phyloP scores from a whole-genome alignment of 2,888 invertebrate species.

The Leuctra nigra region DNA sequence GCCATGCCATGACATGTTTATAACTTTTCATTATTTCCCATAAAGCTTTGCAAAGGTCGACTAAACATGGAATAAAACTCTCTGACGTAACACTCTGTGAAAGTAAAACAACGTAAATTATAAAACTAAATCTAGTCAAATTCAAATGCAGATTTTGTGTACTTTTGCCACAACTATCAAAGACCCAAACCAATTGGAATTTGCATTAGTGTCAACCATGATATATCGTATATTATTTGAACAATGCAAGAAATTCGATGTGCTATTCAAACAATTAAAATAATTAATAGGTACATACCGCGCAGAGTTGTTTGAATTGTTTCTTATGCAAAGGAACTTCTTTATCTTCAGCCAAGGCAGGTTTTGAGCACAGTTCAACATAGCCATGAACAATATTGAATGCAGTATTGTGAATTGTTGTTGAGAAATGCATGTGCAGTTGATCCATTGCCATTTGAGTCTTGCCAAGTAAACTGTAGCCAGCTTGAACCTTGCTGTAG shows the following conservation, averaged over 20 bases:
- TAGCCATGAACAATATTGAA: constrained; percentile 53
- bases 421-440: constrained; percentile 90
- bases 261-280: background rate
- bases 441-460: constrained; percentile 91
- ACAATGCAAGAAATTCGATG: background rate
- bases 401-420: constrained; percentile 79
- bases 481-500: constrained; percentile 78
- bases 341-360: background rate
- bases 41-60: constrained; percentile 80
- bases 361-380: constrained; percentile 30
- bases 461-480: constrained; percentile 84
- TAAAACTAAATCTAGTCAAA: too few relatives aligned
- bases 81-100: constrained; percentile 49
- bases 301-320: constrained; percentile 78
- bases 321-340: constrained; percentile 44
- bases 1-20: constrained; percentile 70
- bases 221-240: too few relatives aligned
- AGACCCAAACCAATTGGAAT: too few relatives aligned
- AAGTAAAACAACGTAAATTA: too few relatives aligned
- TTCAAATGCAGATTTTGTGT: too few relatives aligned
- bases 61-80: constrained; percentile 65
- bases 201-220: too few relatives aligned
- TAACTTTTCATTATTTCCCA: constrained; percentile 78
- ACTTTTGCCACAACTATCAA: too few relatives aligned
- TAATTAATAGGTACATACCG: constrained; percentile 37